Evolutionary conservation across 1,140 invertebrate genomes (phyloP).

Genomic region (Augochlora pura): DNA sequence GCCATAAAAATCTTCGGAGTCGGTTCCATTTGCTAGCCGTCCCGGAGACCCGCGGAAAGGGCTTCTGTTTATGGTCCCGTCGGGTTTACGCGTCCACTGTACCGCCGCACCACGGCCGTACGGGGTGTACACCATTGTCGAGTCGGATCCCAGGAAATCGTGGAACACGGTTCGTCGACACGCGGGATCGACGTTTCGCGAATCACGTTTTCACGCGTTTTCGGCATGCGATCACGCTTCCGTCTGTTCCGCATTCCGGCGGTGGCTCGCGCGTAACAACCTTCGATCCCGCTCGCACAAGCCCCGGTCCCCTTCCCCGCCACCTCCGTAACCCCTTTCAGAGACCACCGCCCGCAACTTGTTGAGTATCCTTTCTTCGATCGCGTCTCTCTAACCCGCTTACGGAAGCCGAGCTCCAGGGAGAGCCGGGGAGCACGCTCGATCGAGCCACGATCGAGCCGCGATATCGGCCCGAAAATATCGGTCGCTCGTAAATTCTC

Average conservation of each 20-base stretch:
- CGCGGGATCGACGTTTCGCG: no score
- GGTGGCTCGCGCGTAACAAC: conserved; percentile 1
- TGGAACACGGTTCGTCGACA: no score
- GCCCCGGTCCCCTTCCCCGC: neutral
- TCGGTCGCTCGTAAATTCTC: neutral
- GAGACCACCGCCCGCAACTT: conserved; percentile 15
- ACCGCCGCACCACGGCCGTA: no score
- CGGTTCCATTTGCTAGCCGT: no score
- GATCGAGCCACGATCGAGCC: conserved; percentile 6
- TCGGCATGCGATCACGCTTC: conserved; percentile 7
- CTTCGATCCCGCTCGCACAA: conserved; percentile 17
- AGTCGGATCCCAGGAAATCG: no score
- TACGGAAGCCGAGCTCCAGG: neutral
- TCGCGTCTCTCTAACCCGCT: neutral
- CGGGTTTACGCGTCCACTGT: no score
- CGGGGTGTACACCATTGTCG: no score
- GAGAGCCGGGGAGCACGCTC: neutral
- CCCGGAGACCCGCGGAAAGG: no score
- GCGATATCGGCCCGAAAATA: neutral
- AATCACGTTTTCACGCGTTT: no score
- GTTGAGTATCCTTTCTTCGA: conserved; percentile 31
- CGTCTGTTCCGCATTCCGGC: neutral
- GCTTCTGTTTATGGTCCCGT: no score
- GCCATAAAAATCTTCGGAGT: no score
- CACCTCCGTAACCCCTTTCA: neutral